These are phyloP conservation scores for Archips xylosteana DNA, from an alignment of 2,888 invertebrate species.

Conservation along the genomic window DNA sequence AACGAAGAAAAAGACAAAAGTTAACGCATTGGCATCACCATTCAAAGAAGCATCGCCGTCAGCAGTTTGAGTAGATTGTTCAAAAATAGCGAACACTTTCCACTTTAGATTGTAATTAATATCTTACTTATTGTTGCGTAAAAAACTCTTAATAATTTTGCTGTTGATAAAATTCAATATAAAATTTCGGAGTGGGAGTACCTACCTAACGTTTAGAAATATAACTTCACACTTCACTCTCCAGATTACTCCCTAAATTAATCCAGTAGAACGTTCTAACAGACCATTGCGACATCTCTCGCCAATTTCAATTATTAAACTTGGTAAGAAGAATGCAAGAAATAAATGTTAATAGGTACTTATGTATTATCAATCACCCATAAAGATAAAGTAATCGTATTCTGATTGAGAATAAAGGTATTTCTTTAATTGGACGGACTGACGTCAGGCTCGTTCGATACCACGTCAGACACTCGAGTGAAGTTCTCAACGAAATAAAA, in stretches of 20 bases:
- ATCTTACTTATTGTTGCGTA: not conserved
- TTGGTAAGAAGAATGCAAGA: not conserved
- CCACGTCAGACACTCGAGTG: not conserved
- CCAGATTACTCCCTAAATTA: not conserved
- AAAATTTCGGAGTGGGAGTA: no score
- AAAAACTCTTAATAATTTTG: no score
- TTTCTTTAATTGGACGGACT: not conserved
- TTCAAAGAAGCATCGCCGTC: not conserved
- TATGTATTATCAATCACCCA: not conserved
- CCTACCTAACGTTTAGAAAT: no score
- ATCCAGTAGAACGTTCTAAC: not conserved
- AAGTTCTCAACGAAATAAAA: not conserved
- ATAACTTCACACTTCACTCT: no score
- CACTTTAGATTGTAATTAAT: not conserved
- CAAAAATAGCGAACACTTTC: not conserved
- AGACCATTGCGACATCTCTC: not conserved
- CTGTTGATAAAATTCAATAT: no score
- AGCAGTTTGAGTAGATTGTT: not conserved
- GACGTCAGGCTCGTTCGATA: not conserved
- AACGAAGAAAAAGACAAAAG: not conserved
- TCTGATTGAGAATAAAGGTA: not conserved
- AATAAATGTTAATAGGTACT: not conserved
- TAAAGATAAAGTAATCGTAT: not conserved
- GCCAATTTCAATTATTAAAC: not conserved
- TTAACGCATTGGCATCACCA: not conserved